Base-by-base conservation (phyloP, 1,140 invertebrate species). In the Samia ricini region DNA sequence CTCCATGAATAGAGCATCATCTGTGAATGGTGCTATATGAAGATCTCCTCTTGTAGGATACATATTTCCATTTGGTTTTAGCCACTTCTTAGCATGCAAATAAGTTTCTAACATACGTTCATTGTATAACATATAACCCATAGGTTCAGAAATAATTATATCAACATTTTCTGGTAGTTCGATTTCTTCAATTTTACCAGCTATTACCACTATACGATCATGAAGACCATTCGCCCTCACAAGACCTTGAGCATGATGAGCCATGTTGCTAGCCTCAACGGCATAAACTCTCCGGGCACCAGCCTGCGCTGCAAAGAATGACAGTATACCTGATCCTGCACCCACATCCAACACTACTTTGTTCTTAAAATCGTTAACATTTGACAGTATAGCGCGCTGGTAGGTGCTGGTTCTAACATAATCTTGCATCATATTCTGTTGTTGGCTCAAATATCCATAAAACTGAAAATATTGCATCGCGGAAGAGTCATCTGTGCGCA, bases 361-460 rank as follows among this genome's bases (percentile, higher is more conserved):
- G 74, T 97, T 95, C 82, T 93, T 87, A 60, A 99, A 99, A 88
- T 99, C 99, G 61, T 95, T 93, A 23, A 96, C 91, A 91, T 99
- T 99, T 50, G 96, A 95, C 18, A 99, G 91, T 88, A 99, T 99
- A 54, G 99, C 98, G 77, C 97, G 94, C 88, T 99, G 98, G 91
- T 99, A 99, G 55, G 99, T 99, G 76, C 97, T 98, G 22, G 99
- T 99, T 69, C 99, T 92, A 54, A 99, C 97, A 85, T 99, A 99
- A 90, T 99, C 99, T 92, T 98, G 97, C 96, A 99, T 98, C 99
- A 99, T 99, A 82, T 99, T 99, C 91, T 99, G 99, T 89, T 99
- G 99, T 86, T 99, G 99, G 54, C 98, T 99, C 60, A 99, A 91
- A 91, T 99, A 99, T 60, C 98, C 98, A 91, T 99, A 99, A 91